Conservation (phyloP, 2,113 vertebrate genomes). For the Oreochromis niloticus region DNA sequence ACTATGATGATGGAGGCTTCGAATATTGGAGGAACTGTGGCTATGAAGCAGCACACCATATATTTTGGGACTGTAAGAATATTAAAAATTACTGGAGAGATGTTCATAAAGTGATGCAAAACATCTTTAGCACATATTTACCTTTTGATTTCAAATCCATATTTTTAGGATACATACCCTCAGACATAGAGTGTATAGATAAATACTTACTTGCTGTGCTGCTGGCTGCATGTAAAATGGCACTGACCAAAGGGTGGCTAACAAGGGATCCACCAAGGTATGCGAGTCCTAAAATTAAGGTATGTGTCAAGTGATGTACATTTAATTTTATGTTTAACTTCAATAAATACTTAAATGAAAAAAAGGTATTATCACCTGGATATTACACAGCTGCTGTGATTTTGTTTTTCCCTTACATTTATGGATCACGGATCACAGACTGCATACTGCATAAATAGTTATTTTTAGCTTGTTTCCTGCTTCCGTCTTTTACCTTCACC, state of each 20-base stretch:
- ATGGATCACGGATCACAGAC: neutral
- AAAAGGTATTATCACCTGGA: neutral
- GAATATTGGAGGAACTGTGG: too few species aligned
- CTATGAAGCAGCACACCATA: too few species aligned
- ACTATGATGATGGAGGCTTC: too few species aligned
- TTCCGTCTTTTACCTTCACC: neutral
- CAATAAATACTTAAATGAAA: neutral
- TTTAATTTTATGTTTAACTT: neutral
- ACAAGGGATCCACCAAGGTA: neutral
- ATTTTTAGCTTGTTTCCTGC: neutral
- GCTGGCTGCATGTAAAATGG: neutral
- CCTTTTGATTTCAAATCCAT: too few species aligned
- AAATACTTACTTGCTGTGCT: neutral
- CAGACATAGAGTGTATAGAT: neutral
- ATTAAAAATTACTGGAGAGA: too few species aligned
- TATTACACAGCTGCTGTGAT: neutral
- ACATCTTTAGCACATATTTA: too few species aligned
- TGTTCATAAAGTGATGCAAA: too few species aligned
- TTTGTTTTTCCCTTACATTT: neutral
- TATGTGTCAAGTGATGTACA: neutral
- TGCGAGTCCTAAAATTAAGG: neutral
- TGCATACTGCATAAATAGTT: neutral
- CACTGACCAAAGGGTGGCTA: rapidly evolving
- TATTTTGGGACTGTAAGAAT: too few species aligned
- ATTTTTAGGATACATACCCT: too few species aligned